These are phyloP conservation scores for Drosophila sordidapex DNA, from an alignment of 2,888 invertebrate species.

Conservation along the genomic window DNA sequence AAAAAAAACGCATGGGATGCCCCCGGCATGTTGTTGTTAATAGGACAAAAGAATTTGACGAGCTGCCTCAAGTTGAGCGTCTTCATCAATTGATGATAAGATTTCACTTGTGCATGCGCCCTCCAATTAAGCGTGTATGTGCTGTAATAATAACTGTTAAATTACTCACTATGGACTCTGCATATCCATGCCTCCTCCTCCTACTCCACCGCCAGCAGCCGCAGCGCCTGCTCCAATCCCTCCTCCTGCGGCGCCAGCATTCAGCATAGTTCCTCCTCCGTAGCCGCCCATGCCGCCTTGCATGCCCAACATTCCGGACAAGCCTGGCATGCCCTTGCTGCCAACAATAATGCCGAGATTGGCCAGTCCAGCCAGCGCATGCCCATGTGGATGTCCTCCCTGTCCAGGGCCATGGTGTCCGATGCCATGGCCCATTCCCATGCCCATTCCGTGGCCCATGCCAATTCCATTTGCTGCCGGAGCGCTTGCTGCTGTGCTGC, in stretches of 20 bases:
- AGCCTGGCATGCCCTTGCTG: constrained; percentile 52
- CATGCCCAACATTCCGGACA: constrained; percentile 39
- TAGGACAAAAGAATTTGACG: constrained; percentile 60
- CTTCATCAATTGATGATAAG: constrained; percentile 76
- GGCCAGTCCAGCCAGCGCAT: constrained; percentile 77
- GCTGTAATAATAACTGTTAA: constrained; percentile 34
- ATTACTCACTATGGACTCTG: constrained; percentile 72
- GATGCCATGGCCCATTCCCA: constrained; percentile 29
- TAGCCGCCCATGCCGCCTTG: constrained; percentile 53
- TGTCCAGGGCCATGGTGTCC: constrained; percentile 26
- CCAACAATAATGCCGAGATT: constrained; percentile 77
- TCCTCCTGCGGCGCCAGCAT: constrained; percentile 56
- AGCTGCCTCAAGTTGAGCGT: constrained; percentile 47
- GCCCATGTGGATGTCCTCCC: constrained; percentile 69
- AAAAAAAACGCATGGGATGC: constrained; percentile 20
- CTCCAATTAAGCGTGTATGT: constrained; percentile 44
- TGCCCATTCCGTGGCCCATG: constrained; percentile 24
- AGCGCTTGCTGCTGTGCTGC: constrained; percentile 40
- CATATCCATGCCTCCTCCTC: constrained; percentile 62
- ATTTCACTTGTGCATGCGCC: constrained; percentile 59
- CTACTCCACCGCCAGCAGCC: constrained; percentile 54
- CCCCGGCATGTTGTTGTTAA: constrained; percentile 23
- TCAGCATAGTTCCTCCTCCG: constrained; percentile 49
- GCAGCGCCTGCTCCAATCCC: constrained; percentile 32
- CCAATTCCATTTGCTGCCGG: constrained; percentile 22